These are phyloP conservation scores for Forbesichthys agassizii DNA, from an alignment of 2,113 vertebrate species.

Conservation along the genomic window DNA sequence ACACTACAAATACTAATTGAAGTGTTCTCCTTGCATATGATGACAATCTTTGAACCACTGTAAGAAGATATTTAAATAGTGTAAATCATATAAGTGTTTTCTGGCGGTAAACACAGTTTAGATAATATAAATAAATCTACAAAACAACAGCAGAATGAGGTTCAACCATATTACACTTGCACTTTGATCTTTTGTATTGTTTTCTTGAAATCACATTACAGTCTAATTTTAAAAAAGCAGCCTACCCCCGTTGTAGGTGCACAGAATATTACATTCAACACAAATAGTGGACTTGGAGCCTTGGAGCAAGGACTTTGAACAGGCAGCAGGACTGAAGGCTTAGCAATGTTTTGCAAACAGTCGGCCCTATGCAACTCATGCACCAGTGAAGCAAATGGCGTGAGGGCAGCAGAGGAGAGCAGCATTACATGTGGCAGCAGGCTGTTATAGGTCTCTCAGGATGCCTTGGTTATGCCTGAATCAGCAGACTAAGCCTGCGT, in stretches of 20 bases:
- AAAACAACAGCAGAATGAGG: slow-evolving; percentile 13
- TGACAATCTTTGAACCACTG: neutral
- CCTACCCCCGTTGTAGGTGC: slow-evolving; percentile 50
- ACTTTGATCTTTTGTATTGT: slow-evolving; percentile 56
- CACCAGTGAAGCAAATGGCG: slow-evolving; percentile 13
- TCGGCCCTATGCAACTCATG: slow-evolving; percentile 11
- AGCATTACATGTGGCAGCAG: slow-evolving; percentile 24
- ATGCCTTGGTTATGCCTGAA: slow-evolving; percentile 53
- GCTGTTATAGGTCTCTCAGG: slow-evolving; percentile 43
- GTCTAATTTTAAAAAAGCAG: slow-evolving; percentile 60
- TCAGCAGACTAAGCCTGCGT: slow-evolving; percentile 41
- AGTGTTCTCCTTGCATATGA: neutral
- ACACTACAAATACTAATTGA: neutral
- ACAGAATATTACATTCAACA: slow-evolving; percentile 51
- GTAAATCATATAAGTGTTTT: slow-evolving; percentile 18
- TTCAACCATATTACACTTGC: slow-evolving; percentile 12
- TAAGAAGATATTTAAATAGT: neutral
- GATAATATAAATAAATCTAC: slow-evolving; percentile 37
- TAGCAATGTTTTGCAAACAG: slow-evolving; percentile 33
- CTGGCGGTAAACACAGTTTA: slow-evolving; percentile 8
- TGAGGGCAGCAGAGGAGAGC: slow-evolving; percentile 11
- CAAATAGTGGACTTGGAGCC: slow-evolving; percentile 11
- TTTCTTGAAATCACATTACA: slow-evolving; percentile 62
- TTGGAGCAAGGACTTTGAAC: slow-evolving; percentile 8
- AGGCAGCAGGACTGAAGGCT: slow-evolving; percentile 29